Percentiles rank a stretch among this genome's conserved stretches.
phyloP scores from a whole-genome alignment of 2,888 invertebrate genomes.

The Erebia aethiops region DNA sequence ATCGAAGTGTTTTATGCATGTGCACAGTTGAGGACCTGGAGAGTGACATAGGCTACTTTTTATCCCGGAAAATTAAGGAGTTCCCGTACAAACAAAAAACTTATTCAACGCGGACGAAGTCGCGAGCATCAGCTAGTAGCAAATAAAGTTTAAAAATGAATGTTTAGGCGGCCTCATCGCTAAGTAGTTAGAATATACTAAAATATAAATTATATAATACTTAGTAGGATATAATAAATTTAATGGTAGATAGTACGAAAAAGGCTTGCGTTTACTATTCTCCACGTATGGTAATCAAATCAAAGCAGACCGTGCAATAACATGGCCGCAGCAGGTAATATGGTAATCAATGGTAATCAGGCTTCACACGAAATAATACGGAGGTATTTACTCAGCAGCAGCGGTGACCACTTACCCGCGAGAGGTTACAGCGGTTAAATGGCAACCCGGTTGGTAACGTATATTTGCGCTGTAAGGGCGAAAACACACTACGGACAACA shows the following conservation, averaged over 20 bases:
- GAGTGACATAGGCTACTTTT: no score
- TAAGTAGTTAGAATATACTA: no score
- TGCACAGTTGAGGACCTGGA: no score
- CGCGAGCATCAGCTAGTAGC: no score
- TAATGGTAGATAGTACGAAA: neutral
- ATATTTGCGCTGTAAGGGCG: neutral
- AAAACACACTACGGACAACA: no score
- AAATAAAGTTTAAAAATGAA: no score
- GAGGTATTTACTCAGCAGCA: conserved; percentile 2
- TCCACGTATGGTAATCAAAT: conserved; percentile 5
- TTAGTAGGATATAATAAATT: neutral
- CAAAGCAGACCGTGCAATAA: neutral
- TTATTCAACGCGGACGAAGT: no score
- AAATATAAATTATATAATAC: neutral
- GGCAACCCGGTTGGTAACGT: neutral
- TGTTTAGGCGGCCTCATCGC: no score
- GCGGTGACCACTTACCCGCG: neutral
- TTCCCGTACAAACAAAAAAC: no score
- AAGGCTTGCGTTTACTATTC: neutral
- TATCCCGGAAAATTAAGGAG: no score
- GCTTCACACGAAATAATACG: neutral
- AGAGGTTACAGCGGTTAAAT: neutral
- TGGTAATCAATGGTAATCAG: conserved; percentile 11
- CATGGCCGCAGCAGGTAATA: conserved; percentile 3
- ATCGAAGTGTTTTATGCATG: no score